Base-by-base conservation (phyloP, 1,140 invertebrate species). In the Drosophila parvula region DNA sequence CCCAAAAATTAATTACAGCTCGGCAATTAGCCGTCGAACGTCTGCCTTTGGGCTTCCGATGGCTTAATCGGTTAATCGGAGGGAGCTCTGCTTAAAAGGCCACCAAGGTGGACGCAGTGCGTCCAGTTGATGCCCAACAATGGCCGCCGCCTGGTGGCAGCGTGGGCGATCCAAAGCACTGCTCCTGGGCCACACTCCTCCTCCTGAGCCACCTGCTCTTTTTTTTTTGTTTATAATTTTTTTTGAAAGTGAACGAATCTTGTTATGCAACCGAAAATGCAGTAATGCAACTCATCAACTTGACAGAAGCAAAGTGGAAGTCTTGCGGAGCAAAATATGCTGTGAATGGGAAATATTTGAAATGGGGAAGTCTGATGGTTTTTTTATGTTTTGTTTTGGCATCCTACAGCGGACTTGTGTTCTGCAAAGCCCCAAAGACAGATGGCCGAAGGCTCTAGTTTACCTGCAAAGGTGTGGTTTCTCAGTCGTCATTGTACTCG, bases 221-320 rank as follows among this genome's bases (percentile, higher is more conserved):
- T 41, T 16, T 12, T 55, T 30, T 51, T 57, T 34, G 34, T 55
- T 34, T 30, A 14, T 32, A 48, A n/a, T 22, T 48, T 55, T 65
- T 74, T 70, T 81, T 78, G 68, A 84, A 85, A 84, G 81, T 85
- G 82, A 78, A 50, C 43, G 53, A 64, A 44, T 56, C 22, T 14
- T 16, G 41, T 82, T 79, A 78, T 70, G 76, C 76, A 83, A 82
- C 10, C 12, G 32, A 51, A 44, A 60, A 34, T 65, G 61, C 71
- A 51, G 73, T 27, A 65, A 75, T 70, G 68, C 51, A 71, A 71
- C 68, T 41, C 68, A 71, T 71, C 53, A 71, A 71, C 65, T 60
- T 47, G 51, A 58, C 51, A 36, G 65, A 70, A 28, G 22, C 47
- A 43, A 41, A 59, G 67, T 71, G 68, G 43, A 58, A 70, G 40